These are phyloP conservation scores for Pachyseris speciosa DNA, from an alignment of 64 coral and sea anemone species.

Conservation along the genomic window DNA sequence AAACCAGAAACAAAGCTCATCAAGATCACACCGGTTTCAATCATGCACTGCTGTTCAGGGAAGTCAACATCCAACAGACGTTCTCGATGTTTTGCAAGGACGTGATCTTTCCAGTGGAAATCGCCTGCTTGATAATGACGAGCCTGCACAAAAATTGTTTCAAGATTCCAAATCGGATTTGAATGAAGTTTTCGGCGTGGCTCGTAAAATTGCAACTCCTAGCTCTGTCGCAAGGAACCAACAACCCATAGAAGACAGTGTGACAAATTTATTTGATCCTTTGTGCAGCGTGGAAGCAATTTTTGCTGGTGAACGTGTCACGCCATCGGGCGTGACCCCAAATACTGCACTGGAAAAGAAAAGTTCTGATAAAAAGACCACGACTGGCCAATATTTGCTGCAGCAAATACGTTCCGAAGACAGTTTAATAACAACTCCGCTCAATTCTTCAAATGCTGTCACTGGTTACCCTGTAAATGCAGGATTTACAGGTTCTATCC, in stretches of 20 bases:
- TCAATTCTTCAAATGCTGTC: not conserved
- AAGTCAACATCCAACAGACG: not conserved
- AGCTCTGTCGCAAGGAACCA: not conserved
- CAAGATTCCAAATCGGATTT: not conserved
- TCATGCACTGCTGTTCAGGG: not conserved
- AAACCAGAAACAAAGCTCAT: not conserved
- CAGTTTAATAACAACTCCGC: not conserved
- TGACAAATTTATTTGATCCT: constrained; percentile 36
- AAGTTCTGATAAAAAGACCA: not conserved
- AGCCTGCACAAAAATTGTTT: not conserved
- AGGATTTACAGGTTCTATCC: not conserved
- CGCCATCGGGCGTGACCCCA: not conserved
- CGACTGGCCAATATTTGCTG: not conserved
- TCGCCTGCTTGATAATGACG: not conserved
- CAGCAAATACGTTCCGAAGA: not conserved
- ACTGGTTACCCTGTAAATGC: not conserved
- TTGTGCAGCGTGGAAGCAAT: not conserved
- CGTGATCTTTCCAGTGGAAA: not conserved
- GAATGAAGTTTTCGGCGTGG: constrained; percentile 5
- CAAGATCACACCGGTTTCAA: not conserved
- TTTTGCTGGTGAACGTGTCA: not conserved
- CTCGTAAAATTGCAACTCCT: not conserved
- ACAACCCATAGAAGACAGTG: not conserved
- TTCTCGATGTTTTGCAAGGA: not conserved
- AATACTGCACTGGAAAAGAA: not conserved